A percentile compares a stretch with the other conserved stretches of the same genome.
phyloP scores from a whole-genome alignment of 2,888 invertebrate species.

The Heliconius erato region DNA sequence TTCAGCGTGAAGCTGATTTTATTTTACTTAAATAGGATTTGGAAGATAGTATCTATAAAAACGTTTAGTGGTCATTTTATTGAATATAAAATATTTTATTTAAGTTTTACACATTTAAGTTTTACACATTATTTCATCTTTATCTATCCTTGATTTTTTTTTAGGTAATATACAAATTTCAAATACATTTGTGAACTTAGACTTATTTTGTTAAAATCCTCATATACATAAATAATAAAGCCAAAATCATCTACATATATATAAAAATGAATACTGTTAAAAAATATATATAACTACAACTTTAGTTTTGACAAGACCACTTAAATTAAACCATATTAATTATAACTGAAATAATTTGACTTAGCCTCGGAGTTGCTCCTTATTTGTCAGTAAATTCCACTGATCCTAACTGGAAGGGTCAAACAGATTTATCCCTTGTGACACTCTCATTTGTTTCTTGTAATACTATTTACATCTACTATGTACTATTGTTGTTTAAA shows the following conservation, averaged over 20 bases:
- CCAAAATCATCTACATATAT: neutral
- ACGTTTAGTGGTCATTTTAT: no score
- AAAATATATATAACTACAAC: neutral
- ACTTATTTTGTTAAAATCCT: no score
- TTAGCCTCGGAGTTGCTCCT: slow-evolving; percentile 13
- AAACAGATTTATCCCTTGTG: slow-evolving; percentile 29
- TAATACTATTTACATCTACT: slow-evolving; percentile 45
- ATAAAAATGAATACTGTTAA: neutral
- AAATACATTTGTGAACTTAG: neutral
- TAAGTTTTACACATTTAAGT: no score
- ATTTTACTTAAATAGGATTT: no score
- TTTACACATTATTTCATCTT: no score
- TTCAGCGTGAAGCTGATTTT: no score
- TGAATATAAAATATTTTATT: no score
- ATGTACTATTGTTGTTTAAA: neutral
- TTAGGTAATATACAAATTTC: no score
- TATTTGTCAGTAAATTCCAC: slow-evolving; percentile 31
- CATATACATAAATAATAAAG: no score
- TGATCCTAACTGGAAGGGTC: slow-evolving; percentile 36
- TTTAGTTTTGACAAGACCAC: neutral
- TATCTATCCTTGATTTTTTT: no score
- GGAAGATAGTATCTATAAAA: no score
- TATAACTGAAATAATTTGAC: slow-evolving; percentile 35
- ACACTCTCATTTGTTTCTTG: slow-evolving; percentile 59
- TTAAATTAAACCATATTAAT: slow-evolving; percentile 31